Base-by-base conservation (phyloP, 2,113 vertebrate species). In the Dipodomys merriami region DNA sequence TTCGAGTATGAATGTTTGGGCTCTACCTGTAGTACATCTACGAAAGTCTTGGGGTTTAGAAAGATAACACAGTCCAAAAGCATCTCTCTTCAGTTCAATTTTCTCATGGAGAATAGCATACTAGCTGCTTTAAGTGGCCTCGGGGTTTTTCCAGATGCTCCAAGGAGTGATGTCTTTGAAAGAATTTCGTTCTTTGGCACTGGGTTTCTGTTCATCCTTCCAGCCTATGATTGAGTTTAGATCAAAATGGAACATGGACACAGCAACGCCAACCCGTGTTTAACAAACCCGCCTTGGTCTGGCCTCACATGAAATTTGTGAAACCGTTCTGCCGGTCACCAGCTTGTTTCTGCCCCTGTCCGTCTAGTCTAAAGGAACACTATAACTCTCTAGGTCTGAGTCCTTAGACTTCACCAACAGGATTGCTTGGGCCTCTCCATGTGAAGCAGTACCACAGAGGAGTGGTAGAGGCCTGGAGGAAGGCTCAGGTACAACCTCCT, bases 71-170 rank as follows among this genome's bases (percentile, higher is more conserved):
- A 95, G 82, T 85, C 76, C 49, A 94, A 96, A 97, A 83, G 39
- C n/a, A 20, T 93, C 79, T 95, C 93, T 96, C 91, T 95, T 93
- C 29, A 19, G 76, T 87, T 96, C 93, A 93, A 57, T 95, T 93
- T 94, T 94, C 69, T 95, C 74, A 57, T 79, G n/a, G 91, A 94
- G 96, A 95, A 96, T 93, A 68, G 86, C 84, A 93, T 80, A 73
- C 23, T 86, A 20, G 87, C 30, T 83, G 33, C 80, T 95, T 95
- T 94, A 96, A 94, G 95, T 78, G 85, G 89, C 30, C 76, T 71
- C 27, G 68, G 27, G n/a, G 74, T 90, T 95, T 95, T 83, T 67
- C 79, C 76, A 96, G 93, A 96, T 94, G 85, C 39, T 95, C 93
- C 73, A 96, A 86, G n/a, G 83, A 94, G 90, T 72, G 53, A 67